Conservation (phyloP, 2,113 vertebrate species). For the Prolemur simus region DNA sequence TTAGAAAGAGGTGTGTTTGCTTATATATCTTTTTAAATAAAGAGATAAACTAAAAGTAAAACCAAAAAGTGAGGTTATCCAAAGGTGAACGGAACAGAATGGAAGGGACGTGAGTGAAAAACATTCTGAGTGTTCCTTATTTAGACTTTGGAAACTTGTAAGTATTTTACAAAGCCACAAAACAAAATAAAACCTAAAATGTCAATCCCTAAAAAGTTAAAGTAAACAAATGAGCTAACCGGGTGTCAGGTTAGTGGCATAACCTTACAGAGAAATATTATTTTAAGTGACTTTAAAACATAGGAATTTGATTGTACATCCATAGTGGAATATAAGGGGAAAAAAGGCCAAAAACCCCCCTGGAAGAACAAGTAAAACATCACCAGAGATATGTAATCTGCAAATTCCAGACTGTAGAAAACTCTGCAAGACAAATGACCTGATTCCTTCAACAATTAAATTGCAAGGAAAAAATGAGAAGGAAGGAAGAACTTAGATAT, state of each 20-base stretch:
- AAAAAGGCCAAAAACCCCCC: background rate
- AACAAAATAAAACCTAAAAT: background rate
- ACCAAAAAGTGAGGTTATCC: background rate
- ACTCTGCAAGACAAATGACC: background rate
- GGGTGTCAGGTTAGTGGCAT: too few species aligned
- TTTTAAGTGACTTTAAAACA: background rate
- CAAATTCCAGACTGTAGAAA: background rate
- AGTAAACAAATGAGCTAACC: background rate
- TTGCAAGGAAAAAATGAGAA: background rate
- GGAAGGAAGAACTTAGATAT: background rate
- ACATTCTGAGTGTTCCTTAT: background rate
- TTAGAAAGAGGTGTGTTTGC: background rate
- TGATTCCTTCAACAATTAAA: background rate
- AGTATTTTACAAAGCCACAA: background rate
- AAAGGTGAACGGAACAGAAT: background rate
- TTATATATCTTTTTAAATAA: background rate
- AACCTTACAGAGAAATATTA: background rate
- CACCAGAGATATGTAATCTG: background rate
- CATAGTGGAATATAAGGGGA: too few species aligned
- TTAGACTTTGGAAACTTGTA: background rate
- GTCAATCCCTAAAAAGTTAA: background rate
- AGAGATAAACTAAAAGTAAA: slow-evolving; percentile 11
- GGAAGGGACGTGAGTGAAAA: background rate
- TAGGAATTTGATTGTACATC: background rate
- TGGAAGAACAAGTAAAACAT: background rate